phyloP scores from a whole-genome alignment of 2,888 invertebrate species.

The Tinea pellionella region DNA sequence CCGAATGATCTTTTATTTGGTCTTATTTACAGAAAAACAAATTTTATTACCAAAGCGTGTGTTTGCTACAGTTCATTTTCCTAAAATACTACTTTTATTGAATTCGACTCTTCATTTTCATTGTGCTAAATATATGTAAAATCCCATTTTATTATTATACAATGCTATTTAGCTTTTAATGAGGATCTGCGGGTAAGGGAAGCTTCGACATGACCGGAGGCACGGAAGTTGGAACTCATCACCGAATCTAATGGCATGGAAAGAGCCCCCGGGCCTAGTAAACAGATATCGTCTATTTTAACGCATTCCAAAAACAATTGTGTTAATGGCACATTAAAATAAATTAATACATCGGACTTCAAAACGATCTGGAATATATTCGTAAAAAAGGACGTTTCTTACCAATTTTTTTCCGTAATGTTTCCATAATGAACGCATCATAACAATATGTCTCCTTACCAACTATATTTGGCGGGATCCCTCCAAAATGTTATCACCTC shows the following conservation, averaged over 20 bases:
- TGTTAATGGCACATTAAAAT: neutral
- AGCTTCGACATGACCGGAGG: conserved; percentile 46
- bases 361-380: neutral
- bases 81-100: no score
- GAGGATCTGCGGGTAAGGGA: conserved; percentile 34
- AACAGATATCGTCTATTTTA: conserved; percentile 36
- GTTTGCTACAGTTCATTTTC: no score
- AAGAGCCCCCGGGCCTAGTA: conserved; percentile 37
- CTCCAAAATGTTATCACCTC: conserved; percentile 58
- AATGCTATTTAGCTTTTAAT: conserved; percentile 46
- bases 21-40: neutral
- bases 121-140: neutral
- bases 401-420: neutral
- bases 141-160: neutral
- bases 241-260: conserved; percentile 50
- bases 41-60: neutral
- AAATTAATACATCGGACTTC: neutral
- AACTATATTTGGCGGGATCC: conserved; percentile 44
- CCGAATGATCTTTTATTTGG: neutral
- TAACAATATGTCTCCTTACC: conserved; percentile 2
- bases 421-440: neutral
- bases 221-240: conserved; percentile 54
- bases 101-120: no score
- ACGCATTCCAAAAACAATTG: conserved; percentile 2
- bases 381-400: neutral